These are phyloP conservation scores for Neoaliturus tenellus DNA, from an alignment of 2,888 invertebrate species.

Conservation along the genomic window DNA sequence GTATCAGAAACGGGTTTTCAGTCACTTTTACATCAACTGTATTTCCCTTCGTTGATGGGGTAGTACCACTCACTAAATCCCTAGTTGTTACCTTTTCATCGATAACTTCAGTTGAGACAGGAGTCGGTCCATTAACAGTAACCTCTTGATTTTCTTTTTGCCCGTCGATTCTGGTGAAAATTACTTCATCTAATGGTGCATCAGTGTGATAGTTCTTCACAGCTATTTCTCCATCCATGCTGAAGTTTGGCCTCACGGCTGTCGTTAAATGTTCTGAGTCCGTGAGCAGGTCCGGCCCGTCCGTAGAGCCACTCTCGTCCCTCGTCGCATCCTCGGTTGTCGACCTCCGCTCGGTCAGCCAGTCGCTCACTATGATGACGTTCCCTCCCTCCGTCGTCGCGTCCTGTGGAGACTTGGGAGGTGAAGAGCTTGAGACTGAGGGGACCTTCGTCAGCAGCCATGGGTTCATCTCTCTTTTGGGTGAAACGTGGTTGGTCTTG, in stretches of 20 bases:
- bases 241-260: background rate
- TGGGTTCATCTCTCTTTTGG: slow-evolving; percentile 66
- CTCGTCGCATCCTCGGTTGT: slow-evolving; percentile 10
- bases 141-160: background rate
- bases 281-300: background rate
- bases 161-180: slow-evolving; percentile 17
- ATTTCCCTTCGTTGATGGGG: too few relatives aligned
- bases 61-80: too few relatives aligned
- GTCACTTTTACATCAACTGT: background rate
- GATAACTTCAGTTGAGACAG: background rate
- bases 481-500: slow-evolving; percentile 27
- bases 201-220: background rate
- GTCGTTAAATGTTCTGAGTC: background rate
- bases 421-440: background rate
- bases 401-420: background rate
- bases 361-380: slow-evolving; percentile 43
- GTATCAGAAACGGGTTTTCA: background rate
- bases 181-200: slow-evolving; percentile 20
- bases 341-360: slow-evolving; percentile 28
- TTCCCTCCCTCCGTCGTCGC: slow-evolving; percentile 5
- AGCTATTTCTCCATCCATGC: background rate
- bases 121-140: background rate
- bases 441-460: slow-evolving; percentile 64
- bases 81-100: background rate
- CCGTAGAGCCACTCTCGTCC: background rate